These are phyloP conservation scores for Dichetophora obliterata DNA, from an alignment of 2,888 invertebrate species.

Conservation along the genomic window DNA sequence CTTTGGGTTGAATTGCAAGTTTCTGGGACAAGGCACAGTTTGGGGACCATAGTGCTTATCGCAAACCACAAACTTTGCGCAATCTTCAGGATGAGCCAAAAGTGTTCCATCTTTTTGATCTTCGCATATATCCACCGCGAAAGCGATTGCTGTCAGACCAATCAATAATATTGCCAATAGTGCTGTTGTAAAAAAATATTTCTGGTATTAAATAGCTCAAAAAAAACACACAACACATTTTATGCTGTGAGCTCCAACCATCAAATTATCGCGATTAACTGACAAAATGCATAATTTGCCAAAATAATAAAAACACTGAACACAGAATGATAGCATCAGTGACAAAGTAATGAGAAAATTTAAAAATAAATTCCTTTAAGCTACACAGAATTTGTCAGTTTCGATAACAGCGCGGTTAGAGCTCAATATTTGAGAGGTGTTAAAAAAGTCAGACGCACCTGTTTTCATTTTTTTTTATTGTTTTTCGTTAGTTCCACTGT, in stretches of 20 bases:
- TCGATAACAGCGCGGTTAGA: too few relatives aligned
- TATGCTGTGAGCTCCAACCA: background rate
- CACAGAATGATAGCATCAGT: background rate
- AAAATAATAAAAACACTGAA: background rate
- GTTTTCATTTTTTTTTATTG: too few relatives aligned
- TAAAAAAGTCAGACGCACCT: too few relatives aligned
- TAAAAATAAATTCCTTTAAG: too few relatives aligned
- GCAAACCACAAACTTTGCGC: conserved; percentile 56
- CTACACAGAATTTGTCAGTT: too few relatives aligned
- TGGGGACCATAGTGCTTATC: conserved; percentile 48
- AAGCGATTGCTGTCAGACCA: background rate
- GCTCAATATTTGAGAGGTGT: too few relatives aligned
- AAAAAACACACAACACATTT: background rate
- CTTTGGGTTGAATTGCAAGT: conserved; percentile 53
- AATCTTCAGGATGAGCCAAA: conserved; percentile 53
- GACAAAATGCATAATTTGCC: background rate
- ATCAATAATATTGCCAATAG: conserved; percentile 2
- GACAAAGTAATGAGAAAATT: too few relatives aligned
- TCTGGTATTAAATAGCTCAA: background rate
- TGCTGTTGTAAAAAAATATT: conserved; percentile 2
- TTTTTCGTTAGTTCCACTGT: too few relatives aligned
- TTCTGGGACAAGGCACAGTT: conserved; percentile 53
- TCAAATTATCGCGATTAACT: background rate
- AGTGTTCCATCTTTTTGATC: conserved; percentile 54
- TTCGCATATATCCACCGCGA: conserved; percentile 50